Evolutionary conservation across 2,888 invertebrate genomes (phyloP).

Genomic region (Rhamphomyia laevipes): DNA sequence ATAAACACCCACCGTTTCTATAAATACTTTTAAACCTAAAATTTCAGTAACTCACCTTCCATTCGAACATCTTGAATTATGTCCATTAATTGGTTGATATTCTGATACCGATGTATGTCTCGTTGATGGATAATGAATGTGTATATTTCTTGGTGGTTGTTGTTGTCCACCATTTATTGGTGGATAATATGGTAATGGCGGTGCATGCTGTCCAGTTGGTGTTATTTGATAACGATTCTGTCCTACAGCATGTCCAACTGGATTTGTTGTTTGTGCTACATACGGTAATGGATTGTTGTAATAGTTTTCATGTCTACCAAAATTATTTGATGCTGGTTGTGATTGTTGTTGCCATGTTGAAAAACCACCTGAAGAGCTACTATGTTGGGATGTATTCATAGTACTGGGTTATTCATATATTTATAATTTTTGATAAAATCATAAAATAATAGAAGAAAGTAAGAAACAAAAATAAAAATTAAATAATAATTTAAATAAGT

Average conservation of each 20-base stretch:
- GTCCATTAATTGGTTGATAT: constrained; percentile 32
- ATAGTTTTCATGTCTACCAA: constrained; percentile 23
- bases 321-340: too few relatives aligned
- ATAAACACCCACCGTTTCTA: too few relatives aligned
- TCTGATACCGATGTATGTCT: constrained; percentile 35
- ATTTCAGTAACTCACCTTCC: constrained; percentile 23
- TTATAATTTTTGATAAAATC: not conserved
- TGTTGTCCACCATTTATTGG: constrained; percentile 21
- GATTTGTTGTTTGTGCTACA: constrained; percentile 13
- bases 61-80: constrained; percentile 31
- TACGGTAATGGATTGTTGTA: constrained; percentile 36
- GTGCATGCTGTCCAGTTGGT: constrained; percentile 35
- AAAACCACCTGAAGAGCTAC: constrained; percentile 37
- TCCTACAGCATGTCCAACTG: constrained; percentile 11
- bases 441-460: constrained; percentile 3
- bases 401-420: not conserved
- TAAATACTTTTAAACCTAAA: too few relatives aligned
- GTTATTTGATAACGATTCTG: constrained; percentile 38
- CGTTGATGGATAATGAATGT: constrained; percentile 36
- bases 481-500: not conserved
- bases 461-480: constrained; percentile 6
- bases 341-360: constrained; percentile 30
- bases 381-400: constrained; percentile 11
- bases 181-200: constrained; percentile 33
- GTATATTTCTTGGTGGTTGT: constrained; percentile 29